Evolutionary conservation across 2,797 vertebrate genomes (phyloP).

Genomic region (Acridotheres tristis): DNA sequence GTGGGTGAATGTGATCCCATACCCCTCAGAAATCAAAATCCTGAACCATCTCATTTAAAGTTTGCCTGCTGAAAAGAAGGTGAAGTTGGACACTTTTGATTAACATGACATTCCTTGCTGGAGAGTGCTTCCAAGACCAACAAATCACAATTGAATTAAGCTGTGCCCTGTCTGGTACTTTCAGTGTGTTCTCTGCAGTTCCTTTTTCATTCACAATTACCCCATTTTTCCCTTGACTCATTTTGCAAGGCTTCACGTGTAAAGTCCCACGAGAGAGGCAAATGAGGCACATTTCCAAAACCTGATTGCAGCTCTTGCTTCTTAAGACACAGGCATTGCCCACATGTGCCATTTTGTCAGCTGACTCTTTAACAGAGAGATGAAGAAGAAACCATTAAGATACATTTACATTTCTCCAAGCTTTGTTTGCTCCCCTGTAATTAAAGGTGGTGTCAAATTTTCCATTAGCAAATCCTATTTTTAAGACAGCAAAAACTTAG

Average conservation of each 20-base stretch:
- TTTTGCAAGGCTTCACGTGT: background rate
- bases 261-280: background rate
- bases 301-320: background rate
- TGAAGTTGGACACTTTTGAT: constrained; percentile 27
- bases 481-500: constrained; percentile 16
- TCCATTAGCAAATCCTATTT: background rate
- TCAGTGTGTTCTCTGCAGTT: background rate
- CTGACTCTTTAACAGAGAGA: constrained; percentile 10
- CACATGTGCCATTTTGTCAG: background rate
- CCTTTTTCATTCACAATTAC: background rate
- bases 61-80: constrained; percentile 9
- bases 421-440: constrained; percentile 6
- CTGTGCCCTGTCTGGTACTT: background rate
- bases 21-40: constrained; percentile 41
- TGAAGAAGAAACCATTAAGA: constrained; percentile 30
- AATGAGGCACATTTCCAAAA: background rate
- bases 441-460: constrained; percentile 32
- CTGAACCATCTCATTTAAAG: constrained; percentile 51
- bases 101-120: constrained; percentile 36
- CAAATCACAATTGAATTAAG: constrained; percentile 59
- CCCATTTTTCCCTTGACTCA: background rate
- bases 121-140: constrained; percentile 7
- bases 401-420: constrained; percentile 21
- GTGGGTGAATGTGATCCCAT: constrained; percentile 24
- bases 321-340: background rate